Evolutionary conservation across 2,888 invertebrate species (phyloP), one percentile per base, ranked within the genome.

Genomic region (Mycogona germanica): DNA sequence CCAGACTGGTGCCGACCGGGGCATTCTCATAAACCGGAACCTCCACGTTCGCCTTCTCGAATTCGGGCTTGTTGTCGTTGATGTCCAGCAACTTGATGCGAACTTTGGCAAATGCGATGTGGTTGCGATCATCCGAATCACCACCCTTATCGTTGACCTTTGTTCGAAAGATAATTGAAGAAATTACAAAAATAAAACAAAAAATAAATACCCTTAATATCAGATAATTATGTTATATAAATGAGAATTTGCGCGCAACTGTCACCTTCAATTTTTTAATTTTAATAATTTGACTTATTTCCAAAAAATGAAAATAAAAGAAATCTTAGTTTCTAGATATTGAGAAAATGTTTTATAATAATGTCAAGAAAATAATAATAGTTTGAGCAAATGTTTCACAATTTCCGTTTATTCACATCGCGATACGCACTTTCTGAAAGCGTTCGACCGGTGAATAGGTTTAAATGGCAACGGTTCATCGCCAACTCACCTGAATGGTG

Each of bases 21-120:
- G 91, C 88, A 69, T 95, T 91, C 72, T 97, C 96, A 65, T 82
- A 84, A 1, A 92, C 88, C 14, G 84, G 83, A 3, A 86, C 86
- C 73, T 89, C 92, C 63, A 95, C 91, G 68, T 92, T 91, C 45
- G 93, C 87, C 60, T 84, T 79, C 66, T 93, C 91, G 68, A 91
- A 95, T 66, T 86, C 85, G 4, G 96, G 96, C 69, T 89, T 88
- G 75, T 96, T 96, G 76, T 97, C 96, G 74, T 97, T 97, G 57
- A 73, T 68, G 70, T 97, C 97, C 57, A 87, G 78, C 57, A 98
- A 76, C 66, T 85, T 87, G 29, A 95, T 89, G 58, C 87, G 86
- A 55, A 95, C 91, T 87, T 89, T 91, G 1, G 93, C 91, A 71
- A 89, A 89, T 57, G 93, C 93, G 60, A 93, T 89, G 73, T 95